A percentile compares a stretch with the other conserved stretches of the same genome.
phyloP scores from a whole-genome alignment of 2,113 vertebrate species.

The Leptobrachium leishanense region DNA sequence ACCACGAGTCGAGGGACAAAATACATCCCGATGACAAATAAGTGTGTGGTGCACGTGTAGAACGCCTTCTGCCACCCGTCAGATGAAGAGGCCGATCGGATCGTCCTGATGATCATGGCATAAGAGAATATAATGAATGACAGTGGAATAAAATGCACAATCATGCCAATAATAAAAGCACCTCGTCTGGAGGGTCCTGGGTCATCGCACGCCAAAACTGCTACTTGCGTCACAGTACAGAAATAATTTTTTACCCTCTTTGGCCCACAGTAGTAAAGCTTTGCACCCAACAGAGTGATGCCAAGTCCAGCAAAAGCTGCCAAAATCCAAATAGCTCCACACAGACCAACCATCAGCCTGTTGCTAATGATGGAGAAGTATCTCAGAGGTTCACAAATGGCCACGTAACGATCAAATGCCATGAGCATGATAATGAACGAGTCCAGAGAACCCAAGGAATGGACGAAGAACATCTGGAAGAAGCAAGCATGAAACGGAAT shows the following conservation, averaged over 20 bases:
- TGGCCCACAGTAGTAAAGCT: conserved; percentile 56
- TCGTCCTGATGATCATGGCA: background rate
- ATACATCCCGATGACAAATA: conserved; percentile 15
- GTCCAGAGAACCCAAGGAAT: too few species aligned
- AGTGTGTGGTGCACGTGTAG: background rate
- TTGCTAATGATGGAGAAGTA: conserved; percentile 6
- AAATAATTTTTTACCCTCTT: conserved; percentile 54
- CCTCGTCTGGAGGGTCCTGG: background rate
- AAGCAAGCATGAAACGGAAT: conserved; percentile 56
- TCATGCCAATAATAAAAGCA: background rate
- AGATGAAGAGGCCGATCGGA: background rate
- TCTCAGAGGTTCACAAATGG: background rate
- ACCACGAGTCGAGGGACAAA: conserved; percentile 8
- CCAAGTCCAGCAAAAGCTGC: conserved; percentile 48
- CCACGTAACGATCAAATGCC: too few species aligned
- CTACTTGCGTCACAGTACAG: conserved; percentile 49
- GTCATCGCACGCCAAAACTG: conserved; percentile 51
- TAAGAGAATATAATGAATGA: conserved; percentile 19
- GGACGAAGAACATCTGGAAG: conserved; percentile 48
- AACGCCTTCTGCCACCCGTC: background rate
- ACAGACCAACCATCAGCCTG: conserved; percentile 28
- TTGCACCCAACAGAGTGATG: conserved; percentile 48
- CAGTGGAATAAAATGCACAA: background rate
- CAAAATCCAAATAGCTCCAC: conserved; percentile 51
- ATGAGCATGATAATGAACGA: too few species aligned